Evolutionary conservation across 2,888 invertebrate genomes (phyloP).

Genomic region (Trichopoda pennipes): DNA sequence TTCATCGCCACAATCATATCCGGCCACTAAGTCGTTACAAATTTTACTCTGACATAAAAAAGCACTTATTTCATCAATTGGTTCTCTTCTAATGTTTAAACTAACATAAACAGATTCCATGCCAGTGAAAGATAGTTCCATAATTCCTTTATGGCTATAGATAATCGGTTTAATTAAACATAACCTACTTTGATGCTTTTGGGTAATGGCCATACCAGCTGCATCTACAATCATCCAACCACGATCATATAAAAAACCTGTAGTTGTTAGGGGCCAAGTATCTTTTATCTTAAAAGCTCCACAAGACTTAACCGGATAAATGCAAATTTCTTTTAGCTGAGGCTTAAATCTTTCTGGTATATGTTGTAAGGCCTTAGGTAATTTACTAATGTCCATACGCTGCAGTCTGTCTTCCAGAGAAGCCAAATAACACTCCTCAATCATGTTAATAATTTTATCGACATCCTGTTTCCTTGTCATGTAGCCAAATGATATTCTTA

Average conservation of each 20-base stretch:
- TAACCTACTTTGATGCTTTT: conserved; percentile 90
- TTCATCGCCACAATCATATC: conserved; percentile 91
- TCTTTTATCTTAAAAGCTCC: conserved; percentile 86
- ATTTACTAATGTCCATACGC: conserved; percentile 70
- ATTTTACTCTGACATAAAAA: conserved; percentile 89
- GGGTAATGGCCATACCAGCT: conserved; percentile 91
- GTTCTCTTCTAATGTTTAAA: conserved; percentile 79
- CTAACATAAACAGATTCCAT: conserved; percentile 83
- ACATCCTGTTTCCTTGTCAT: conserved; percentile 90
- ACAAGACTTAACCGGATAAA: conserved; percentile 96
- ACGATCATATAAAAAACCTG: conserved; percentile 93
- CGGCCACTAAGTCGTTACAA: conserved; percentile 90
- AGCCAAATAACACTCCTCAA: conserved; percentile 87
- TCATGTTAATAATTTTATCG: conserved; percentile 87
- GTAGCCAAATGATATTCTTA: conserved; percentile 95
- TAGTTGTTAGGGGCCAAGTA: conserved; percentile 87
- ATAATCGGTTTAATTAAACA: conserved; percentile 89
- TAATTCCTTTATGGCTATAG: conserved; percentile 82
- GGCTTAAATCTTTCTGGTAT: conserved; percentile 73
- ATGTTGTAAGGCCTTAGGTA: conserved; percentile 74
- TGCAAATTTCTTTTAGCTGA: conserved; percentile 82
- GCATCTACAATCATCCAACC: conserved; percentile 95
- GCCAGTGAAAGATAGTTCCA: conserved; percentile 85
- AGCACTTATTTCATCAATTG: conserved; percentile 74
- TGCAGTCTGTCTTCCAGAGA: conserved; percentile 71